Evolutionary conservation across 2,888 invertebrate species (phyloP).

Genomic region (Melanostoma mellinum): DNA sequence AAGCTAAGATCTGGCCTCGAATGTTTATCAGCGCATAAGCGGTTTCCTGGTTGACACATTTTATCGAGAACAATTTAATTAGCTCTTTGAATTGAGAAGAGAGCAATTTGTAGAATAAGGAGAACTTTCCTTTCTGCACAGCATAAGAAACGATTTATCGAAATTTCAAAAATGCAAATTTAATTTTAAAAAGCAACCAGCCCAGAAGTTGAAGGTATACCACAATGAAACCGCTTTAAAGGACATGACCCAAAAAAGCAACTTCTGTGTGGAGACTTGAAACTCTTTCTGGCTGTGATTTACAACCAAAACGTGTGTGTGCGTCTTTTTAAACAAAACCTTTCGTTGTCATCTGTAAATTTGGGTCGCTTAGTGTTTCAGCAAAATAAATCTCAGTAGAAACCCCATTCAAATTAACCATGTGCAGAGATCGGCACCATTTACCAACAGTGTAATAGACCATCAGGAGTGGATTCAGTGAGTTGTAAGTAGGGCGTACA

Average conservation of each 20-base stretch:
- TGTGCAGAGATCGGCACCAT: background rate
- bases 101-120: slow-evolving; percentile 5
- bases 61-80: slow-evolving; percentile 59
- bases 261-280: slow-evolving; percentile 12
- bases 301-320: slow-evolving; percentile 60
- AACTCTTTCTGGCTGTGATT: slow-evolving; percentile 49
- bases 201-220: slow-evolving; percentile 14
- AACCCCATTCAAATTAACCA: background rate
- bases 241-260: slow-evolving; percentile 9
- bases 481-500: no score
- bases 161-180: slow-evolving; percentile 56
- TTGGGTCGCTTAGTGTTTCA: slow-evolving; percentile 27
- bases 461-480: background rate
- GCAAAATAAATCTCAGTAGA: slow-evolving; percentile 18
- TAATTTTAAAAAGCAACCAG: slow-evolving; percentile 47
- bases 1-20: slow-evolving; percentile 17
- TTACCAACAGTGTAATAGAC: no score
- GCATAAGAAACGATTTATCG: slow-evolving; percentile 36
- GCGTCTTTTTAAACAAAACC: slow-evolving; percentile 33
- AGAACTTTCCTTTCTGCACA: slow-evolving; percentile 15
- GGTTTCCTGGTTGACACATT: slow-evolving; percentile 56
- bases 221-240: slow-evolving; percentile 10
- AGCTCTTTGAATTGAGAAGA: slow-evolving; percentile 38
- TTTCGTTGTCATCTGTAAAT: slow-evolving; percentile 37
- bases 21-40: slow-evolving; percentile 18